Conservation (phyloP, 2,888 invertebrate species). For the Cheilosia impressa region DNA sequence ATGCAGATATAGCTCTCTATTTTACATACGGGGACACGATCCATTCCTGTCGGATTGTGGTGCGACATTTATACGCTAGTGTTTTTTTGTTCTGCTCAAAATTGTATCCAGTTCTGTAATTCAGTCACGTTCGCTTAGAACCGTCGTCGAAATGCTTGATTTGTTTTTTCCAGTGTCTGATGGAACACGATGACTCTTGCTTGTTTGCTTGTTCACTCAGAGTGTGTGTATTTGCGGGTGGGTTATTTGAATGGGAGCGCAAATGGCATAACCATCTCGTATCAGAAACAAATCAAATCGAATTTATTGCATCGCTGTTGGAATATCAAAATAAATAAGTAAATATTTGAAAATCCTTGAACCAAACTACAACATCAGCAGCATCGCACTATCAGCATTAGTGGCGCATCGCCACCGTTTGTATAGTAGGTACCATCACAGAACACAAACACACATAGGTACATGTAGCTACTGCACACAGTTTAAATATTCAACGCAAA, state of each 20-base stretch:
- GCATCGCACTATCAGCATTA: slow-evolving; percentile 22
- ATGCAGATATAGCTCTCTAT: no score
- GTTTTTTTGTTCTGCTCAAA: slow-evolving; percentile 7
- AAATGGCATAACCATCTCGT: slow-evolving; percentile 68
- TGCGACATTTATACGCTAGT: slow-evolving; percentile 5
- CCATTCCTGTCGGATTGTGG: not conserved
- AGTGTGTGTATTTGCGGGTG: slow-evolving; percentile 32
- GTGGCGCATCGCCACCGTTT: slow-evolving; percentile 27
- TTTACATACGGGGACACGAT: no score
- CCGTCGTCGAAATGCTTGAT: not conserved
- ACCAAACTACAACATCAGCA: slow-evolving; percentile 25
- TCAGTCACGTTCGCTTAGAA: slow-evolving; percentile 64
- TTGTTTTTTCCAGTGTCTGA: slow-evolving; percentile 43
- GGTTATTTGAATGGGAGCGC: slow-evolving; percentile 64
- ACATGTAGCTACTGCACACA: not conserved
- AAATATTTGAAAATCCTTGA: slow-evolving; percentile 72
- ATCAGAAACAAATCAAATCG: slow-evolving; percentile 74
- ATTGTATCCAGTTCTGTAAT: slow-evolving; percentile 47
- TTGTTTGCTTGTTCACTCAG: slow-evolving; percentile 35
- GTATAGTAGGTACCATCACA: slow-evolving; percentile 47
- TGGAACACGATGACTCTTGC: slow-evolving; percentile 28
- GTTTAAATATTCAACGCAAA: slow-evolving; percentile 68
- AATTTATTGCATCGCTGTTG: slow-evolving; percentile 71
- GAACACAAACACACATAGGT: slow-evolving; percentile 21
- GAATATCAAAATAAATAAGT: slow-evolving; percentile 73